These are phyloP conservation scores for Nothobranchius kuhntae DNA, from an alignment of 2,113 vertebrate genomes.

Conservation along the genomic window DNA sequence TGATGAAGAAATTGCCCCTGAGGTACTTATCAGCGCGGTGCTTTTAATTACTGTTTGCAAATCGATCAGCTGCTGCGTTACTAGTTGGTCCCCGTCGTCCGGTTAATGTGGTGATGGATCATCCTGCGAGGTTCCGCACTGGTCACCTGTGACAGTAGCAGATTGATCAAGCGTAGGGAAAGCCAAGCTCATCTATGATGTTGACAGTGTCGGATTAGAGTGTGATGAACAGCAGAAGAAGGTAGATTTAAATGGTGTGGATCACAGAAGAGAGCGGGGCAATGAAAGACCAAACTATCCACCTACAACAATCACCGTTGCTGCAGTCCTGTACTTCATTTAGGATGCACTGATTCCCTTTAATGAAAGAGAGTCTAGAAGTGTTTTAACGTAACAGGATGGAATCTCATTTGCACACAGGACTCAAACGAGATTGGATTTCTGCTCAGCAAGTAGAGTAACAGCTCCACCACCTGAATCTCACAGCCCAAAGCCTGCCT, in stretches of 20 bases:
- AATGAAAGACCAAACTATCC: constrained; percentile 24
- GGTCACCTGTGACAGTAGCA: constrained; percentile 64
- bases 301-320: constrained; percentile 32
- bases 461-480: constrained; percentile 51
- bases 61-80: constrained; percentile 66
- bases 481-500: neutral
- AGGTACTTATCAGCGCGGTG: constrained; percentile 61
- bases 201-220: constrained; percentile 36
- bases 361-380: constrained; percentile 66
- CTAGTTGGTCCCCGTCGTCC: constrained; percentile 62
- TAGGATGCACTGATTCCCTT: constrained; percentile 64
- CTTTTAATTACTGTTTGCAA: constrained; percentile 76
- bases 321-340: constrained; percentile 54
- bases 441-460: constrained; percentile 58
- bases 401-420: constrained; percentile 18
- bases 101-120: constrained; percentile 70
- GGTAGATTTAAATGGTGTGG: constrained; percentile 33
- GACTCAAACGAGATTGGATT: constrained; percentile 28
- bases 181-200: constrained; percentile 46
- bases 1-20: constrained; percentile 58
- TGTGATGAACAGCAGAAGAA: constrained; percentile 42
- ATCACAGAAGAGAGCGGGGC: neutral
- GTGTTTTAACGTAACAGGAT: constrained; percentile 52
- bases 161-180: constrained; percentile 45
- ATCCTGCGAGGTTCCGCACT: constrained; percentile 36